Evolutionary conservation across 1,140 invertebrate genomes (phyloP), one percentile per base, ranked within the genome.

Genomic region (Glomeris maerens): DNA sequence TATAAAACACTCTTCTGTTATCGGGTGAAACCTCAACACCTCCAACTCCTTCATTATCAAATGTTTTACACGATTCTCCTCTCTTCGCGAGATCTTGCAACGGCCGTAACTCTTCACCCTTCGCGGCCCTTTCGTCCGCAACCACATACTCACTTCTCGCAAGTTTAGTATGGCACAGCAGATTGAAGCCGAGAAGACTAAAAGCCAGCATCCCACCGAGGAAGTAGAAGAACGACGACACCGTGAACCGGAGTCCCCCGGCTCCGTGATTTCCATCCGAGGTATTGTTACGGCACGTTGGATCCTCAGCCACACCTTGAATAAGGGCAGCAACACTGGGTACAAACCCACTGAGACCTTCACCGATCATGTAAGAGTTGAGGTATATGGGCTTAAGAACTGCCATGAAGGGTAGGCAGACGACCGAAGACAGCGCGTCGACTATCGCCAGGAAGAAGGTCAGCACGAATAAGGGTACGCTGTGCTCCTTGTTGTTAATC

Each of bases 401-500:
- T 29, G 84, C 76, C 80, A 95, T 84, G 62, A 84, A 94, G 0
- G 91, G 91, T 60, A 93, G 79, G 62, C 90, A 96, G 0, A 77
- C 70, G 22, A 95, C 89, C 0, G 90, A 92, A 55, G 88, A 91
- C 0, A 87, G 92, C 62, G 89, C 91, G 50, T 91, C 89, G 14
- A 94, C 87, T 0, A 90, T 63, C 0, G 88, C 80, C 27, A 87
- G 74, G 49, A 81, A 77, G 60, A 92, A 88, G 40, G 83, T 80
- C 0, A 93, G 60, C 13, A 74, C 60, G 2, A 93, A 72, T 1
- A 94, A 72, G 0, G 79, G 73, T 0, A 81, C 69, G 13, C 86
- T 91, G 54, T 79, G 80, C 10, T 75, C 63, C 0, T 57, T 49
- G 0, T 72, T 77, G 1, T 68, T 73, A 20, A 90, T 53, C 3